Base-by-base conservation (phyloP, 2,888 invertebrate genomes). In the Masnerella sp. region DNA sequence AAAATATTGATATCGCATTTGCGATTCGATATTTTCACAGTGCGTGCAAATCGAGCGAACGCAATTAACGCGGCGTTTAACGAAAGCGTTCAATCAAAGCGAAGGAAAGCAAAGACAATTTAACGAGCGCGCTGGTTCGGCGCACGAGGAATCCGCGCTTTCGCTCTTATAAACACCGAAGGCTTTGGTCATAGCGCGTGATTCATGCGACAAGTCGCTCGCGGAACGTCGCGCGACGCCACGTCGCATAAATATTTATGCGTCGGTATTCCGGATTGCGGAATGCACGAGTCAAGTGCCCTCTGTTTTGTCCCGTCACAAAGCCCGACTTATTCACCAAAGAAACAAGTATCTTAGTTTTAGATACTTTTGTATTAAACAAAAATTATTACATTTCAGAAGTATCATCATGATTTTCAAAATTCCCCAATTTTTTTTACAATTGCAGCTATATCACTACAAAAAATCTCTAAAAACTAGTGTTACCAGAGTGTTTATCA, bases 201-300 rank as follows among this genome's bases (percentile, higher is more conserved):
- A 76, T 64, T 76, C 68, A 71, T 71, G 74, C 71, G 59, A 71
- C 67, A 52, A 61, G 34, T 43, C 49, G 40, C 61, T 52, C 54
- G 70, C 70, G 72, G 49, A 61, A 40, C 58, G 72, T 67, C 56
- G 72, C 69, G 65, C 70, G 64, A 67, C 77, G 78, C 78, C 76
- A 76, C 80, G 79, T 78, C 62, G 79, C 81, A 84, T 83, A 83
- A 84, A 84, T 84, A 84, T 84, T 82, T 82, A 84, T 84, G 83
- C 79, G 52, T 77, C 76, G 76, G 80, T 81, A 84, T 83, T 82
- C 78, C 77, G 79, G 82, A 81, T 82, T 81, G 82, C 80, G 81
- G 82, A 81, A 83, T 84, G 80, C 80, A 78, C 78, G 77, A 77
- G 76, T 76, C 76, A 74, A 64, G 77, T 77, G 77, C 69, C 49